phyloP scores from a whole-genome alignment of 1,140 invertebrate species.

The Atopsyche davidsoni region DNA sequence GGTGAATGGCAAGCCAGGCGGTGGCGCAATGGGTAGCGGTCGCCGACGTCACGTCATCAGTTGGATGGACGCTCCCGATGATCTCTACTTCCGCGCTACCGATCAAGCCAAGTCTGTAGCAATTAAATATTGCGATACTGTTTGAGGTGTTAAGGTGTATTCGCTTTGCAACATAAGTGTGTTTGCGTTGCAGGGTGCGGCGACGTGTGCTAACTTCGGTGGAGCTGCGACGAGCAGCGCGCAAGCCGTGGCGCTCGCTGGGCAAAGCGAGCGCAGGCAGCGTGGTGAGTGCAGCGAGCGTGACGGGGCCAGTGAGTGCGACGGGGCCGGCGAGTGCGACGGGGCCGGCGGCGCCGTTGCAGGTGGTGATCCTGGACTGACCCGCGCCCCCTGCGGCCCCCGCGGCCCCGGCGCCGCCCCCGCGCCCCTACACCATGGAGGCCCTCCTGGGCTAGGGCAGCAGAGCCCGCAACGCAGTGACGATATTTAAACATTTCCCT shows the following conservation, averaged over 20 bases:
- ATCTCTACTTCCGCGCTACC: slow-evolving; percentile 91
- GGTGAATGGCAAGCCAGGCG: slow-evolving; percentile 69
- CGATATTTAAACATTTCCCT: slow-evolving; percentile 31
- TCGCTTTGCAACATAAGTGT: too few relatives aligned
- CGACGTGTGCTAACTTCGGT: slow-evolving; percentile 71
- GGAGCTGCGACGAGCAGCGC: slow-evolving; percentile 80
- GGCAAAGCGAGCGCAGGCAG: slow-evolving; percentile 36
- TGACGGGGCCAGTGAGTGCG: slow-evolving; percentile 45
- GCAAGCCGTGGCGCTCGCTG: slow-evolving; percentile 82
- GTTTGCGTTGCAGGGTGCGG: slow-evolving; percentile 64
- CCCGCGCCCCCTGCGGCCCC: slow-evolving; percentile 41
- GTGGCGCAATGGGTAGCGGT: slow-evolving; percentile 52
- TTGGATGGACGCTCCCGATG: slow-evolving; percentile 96
- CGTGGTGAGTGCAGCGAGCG: slow-evolving; percentile 13
- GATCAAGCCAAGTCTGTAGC: slow-evolving; percentile 78
- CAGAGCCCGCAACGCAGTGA: slow-evolving; percentile 22
- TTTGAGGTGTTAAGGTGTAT: too few relatives aligned
- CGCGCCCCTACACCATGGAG: slow-evolving; percentile 57
- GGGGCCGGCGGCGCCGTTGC: slow-evolving; percentile 33
- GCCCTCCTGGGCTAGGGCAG: slow-evolving; percentile 52
- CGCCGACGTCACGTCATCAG: slow-evolving; percentile 84
- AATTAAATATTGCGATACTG: slow-evolving; percentile 3
- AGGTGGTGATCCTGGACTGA: slow-evolving; percentile 68
- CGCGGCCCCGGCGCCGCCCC: slow-evolving; percentile 44
- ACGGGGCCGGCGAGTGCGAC: slow-evolving; percentile 35